phyloP scores from a whole-genome alignment of 2,888 invertebrate genomes.

The Nineta flava region DNA sequence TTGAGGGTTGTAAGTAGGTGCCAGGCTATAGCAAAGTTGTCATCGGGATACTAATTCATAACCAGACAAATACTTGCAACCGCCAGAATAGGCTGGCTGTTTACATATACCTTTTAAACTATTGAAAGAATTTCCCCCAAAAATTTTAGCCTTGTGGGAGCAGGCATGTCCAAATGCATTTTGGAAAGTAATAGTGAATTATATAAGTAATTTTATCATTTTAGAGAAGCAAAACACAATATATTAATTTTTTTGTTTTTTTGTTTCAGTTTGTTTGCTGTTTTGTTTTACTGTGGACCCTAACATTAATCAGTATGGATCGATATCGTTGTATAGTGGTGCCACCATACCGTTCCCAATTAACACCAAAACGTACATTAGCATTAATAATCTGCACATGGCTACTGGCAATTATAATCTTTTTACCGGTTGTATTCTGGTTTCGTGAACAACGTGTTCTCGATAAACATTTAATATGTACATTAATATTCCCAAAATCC shows the following conservation, averaged over 20 bases:
- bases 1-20: too few species aligned
- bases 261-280: conserved; percentile 36
- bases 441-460: conserved; percentile 24
- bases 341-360: conserved; percentile 35
- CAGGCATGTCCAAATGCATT: too few species aligned
- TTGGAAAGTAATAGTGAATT: too few species aligned
- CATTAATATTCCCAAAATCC: conserved; percentile 34
- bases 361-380: conserved; percentile 28
- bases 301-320: conserved; percentile 39
- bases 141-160: too few species aligned
- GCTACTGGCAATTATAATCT: conserved; percentile 30
- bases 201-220: too few species aligned
- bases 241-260: neutral
- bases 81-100: too few species aligned
- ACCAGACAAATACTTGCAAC: too few species aligned
- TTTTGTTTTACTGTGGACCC: conserved; percentile 38
- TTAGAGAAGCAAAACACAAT: too few species aligned
- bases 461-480: conserved; percentile 27
- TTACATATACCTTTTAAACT: too few species aligned
- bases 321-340: conserved; percentile 36
- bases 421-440: conserved; percentile 35
- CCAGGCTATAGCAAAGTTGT: too few species aligned
- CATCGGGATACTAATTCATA: too few species aligned
- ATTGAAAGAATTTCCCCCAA: too few species aligned
- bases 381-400: conserved; percentile 30